Evolutionary conservation across 2,888 invertebrate species (phyloP).

Genomic region (Hirtodrosophila confusa): DNA sequence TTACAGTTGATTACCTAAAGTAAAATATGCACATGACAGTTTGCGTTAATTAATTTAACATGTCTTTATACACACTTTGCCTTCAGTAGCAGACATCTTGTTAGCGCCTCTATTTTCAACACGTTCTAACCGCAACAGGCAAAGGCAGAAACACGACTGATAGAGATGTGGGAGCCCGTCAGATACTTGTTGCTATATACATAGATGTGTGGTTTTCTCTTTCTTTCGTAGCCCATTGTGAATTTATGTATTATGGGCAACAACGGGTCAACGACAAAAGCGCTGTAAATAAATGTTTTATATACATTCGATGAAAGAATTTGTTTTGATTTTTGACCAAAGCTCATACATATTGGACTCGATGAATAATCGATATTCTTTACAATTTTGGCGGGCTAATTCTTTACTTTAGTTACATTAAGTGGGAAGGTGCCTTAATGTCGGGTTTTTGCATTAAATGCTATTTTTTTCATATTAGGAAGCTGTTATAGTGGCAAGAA

Average conservation of each 20-base stretch:
- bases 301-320: too few species aligned
- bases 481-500: too few species aligned
- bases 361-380: constrained; percentile 16
- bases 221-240: constrained; percentile 15
- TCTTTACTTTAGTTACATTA: too few species aligned
- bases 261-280: too few species aligned
- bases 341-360: neutral
- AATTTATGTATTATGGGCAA: constrained; percentile 4
- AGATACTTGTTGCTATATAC: constrained; percentile 6
- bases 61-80: constrained; percentile 61
- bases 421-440: too few species aligned
- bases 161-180: constrained; percentile 16
- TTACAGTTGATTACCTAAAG: constrained; percentile 92
- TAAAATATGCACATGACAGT: neutral
- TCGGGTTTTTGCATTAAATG: too few species aligned
- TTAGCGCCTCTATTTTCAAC: constrained; percentile 3
- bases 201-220: constrained; percentile 5
- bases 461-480: too few species aligned
- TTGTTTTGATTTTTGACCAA: neutral
- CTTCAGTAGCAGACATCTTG: constrained; percentile 71
- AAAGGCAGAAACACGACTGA: constrained; percentile 18
- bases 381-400: constrained; percentile 10
- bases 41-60: constrained; percentile 13
- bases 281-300: too few species aligned
- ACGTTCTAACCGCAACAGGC: constrained; percentile 19